Base-by-base conservation (phyloP, 2,113 vertebrate genomes). In the Mungos mungo region DNA sequence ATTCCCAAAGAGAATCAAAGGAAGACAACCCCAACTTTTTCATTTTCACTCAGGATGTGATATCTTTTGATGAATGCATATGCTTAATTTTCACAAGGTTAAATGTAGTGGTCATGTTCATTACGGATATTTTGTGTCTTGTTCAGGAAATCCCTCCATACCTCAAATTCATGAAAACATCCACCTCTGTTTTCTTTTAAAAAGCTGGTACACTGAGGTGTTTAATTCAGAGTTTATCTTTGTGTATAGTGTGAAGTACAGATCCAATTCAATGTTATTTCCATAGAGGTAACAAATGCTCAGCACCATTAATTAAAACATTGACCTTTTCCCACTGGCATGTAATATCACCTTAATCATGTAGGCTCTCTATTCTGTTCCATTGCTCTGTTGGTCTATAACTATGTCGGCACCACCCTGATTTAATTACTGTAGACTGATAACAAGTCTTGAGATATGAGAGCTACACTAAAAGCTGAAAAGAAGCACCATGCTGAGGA, bases 141-240 rank as follows among this genome's bases (percentile, higher is more conserved):
- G 4, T 85, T 94, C 38, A 72, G 95, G 21, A 93, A 87, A 80
- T 66, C 11, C 23, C 85, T n/a, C 47, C 0, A 2, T 60, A 35
- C 88, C 60, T 85, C 88, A 71, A 96, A 69, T 71, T 81, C 41
- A 77, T 52, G 57, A 93, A 80, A 87, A 69, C 38, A 88, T 25
- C 21, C 54, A 83, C 18, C 23, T 87, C n/a, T n/a, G 21, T 79
- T 71, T 31, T 95, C 35, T 95, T 85, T 38, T 41, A 15, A 89
- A 96, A 93, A 54, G 14, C 16, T 91, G 69, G 35, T 50, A 65
- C 15, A 33, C 45, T 25, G 29, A 92, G 12, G 35, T 80, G 8
- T 66, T 83, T 50, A 60, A 38, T 7, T 81, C 72, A 10, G 50
- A n/a, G 83, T 83, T 96, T 7, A 71, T 87, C 83, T 83, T 33